Base-by-base conservation (phyloP, 2,113 vertebrate genomes). In the Pluvialis apricaria region DNA sequence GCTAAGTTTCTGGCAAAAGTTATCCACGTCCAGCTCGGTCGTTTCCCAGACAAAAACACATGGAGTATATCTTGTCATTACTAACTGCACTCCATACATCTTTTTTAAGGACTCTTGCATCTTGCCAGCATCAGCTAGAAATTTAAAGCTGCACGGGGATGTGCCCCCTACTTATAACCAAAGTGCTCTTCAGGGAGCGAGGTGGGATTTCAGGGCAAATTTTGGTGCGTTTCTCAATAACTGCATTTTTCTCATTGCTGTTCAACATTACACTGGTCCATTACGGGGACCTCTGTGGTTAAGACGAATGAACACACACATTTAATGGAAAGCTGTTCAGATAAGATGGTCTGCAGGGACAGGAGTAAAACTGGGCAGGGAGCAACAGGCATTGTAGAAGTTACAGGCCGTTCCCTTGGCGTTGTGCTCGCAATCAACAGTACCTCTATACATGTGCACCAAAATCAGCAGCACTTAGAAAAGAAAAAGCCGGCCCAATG, bases 1-100 rank as follows among this genome's bases (percentile, higher is more conserved):
- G 71, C 45, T 90, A 88, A 85, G 61, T n/a, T 85, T 72, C 75
- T 88, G 75, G 78, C 68, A 86, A 86, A 94, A 58, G 29, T 47
- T 51, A 44, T 16, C n/a, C 69, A 24, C 0, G 1, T 54, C 28
- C 71, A 77, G 19, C 79, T 94, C 0, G 0, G 60, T 19, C 51
- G 68, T n/a, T 71, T 82, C 44, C 81, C 66, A 69, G 70, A 84
- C 44, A 68, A 90, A 92, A 94, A 4, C 6, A n/a, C 28, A 11
- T 47, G 18, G 15, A 68, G 58, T 54, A 2, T 36, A 87, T 62
- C 81, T 69, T 94, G 89, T 45, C 77, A 86, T 14, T 58, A 34
- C 36, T 81, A 88, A 91, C 38, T 66, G 28, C 32, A n/a, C 51
- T 34, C 52, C 44, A 32, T 32, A 10, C 2, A 60, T 80, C 70